These are phyloP conservation scores for Centropus unirufus DNA, from an alignment of 2,113 vertebrate genomes.

Conservation along the genomic window DNA sequence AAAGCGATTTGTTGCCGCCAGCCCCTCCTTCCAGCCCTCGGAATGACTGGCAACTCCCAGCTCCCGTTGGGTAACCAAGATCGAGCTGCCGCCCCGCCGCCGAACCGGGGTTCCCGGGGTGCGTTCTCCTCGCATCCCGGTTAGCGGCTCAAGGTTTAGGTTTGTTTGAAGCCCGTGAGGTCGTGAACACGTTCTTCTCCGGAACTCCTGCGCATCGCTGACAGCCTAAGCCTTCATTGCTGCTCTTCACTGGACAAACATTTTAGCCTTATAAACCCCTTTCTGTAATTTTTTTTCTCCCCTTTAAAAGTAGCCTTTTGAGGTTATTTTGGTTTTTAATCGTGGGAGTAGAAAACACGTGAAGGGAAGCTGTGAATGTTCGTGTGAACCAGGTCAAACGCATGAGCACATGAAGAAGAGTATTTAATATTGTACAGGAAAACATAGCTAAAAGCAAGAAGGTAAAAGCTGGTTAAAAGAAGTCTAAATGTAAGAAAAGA, in stretches of 20 bases:
- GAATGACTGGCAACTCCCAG: conserved; percentile 29
- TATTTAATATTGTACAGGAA: fast-evolving
- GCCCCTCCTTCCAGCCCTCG: conserved; percentile 58
- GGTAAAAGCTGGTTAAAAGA: not conserved
- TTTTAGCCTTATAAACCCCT: fast-evolving
- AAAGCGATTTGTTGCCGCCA: conserved; percentile 55
- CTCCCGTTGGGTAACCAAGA: not conserved
- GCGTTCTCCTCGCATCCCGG: not conserved
- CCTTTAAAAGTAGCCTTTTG: not conserved
- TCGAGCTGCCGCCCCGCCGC: not conserved
- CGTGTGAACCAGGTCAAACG: fast-evolving
- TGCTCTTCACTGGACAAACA: fast-evolving
- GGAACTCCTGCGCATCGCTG: not conserved
- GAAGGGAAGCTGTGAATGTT: not conserved
- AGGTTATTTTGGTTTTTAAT: not conserved
- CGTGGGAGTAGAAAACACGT: not conserved
- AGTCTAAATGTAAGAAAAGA: not conserved
- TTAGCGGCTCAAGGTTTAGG: too few relatives aligned
- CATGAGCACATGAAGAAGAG: fast-evolving
- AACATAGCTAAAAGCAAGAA: not conserved
- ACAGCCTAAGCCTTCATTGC: not conserved
- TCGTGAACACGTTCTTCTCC: fast-evolving
- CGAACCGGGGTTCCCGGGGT: not conserved
- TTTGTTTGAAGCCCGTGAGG: fast-evolving
- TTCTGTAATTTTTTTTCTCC: not conserved